Evolutionary conservation across 2,888 invertebrate species (phyloP), one percentile per base, ranked within the genome.

Genomic region (Eurytoma californica): DNA sequence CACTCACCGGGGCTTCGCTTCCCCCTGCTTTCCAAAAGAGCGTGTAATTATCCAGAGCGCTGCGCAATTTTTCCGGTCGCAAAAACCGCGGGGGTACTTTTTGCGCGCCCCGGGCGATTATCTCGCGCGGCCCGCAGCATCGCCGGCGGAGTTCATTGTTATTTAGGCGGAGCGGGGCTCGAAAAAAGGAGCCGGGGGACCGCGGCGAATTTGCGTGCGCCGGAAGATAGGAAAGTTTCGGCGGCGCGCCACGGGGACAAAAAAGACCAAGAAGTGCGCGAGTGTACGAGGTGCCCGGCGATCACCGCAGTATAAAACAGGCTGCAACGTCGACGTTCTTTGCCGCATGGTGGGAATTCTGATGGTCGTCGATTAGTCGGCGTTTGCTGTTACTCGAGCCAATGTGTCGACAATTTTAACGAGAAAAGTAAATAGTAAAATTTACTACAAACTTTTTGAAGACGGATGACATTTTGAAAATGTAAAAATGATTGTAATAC

Each of bases 181-280:
- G n/a, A 53, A 72, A 77, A 77, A 72, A 72, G 47, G 55, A 57
- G 5, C 24, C 24, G 14, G 9, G 9, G 12, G 16, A 3, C 16
- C 24, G 3, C 47, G 5, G 18, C 39, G 16, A 65, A 77, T 67
- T 72, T 67, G 77, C 77, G 20, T 67, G 67, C 24, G 18, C 61
- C n/a, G 28, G 49, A 67, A 72, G 72, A 77, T 60, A 67, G 67
- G 30, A 69, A 78, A 73, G 73, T 78, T 79, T 68, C 39, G 60
- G 39, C 18, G n/a, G 30, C 47, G 24, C 65, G 51, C 47, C 67
- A n/a, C 3, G 16, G 12, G 28, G 5, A 28, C 24, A 60, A 77
- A 72, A 77, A 72, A 72, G 47, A 66, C 30, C 28, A 39, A n/a
- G 9, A 57, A 66, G 69, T 65, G 61, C 67, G 47, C 63, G 63